Conservation (phyloP, 2,888 invertebrate species). For the Fragum fragum region DNA sequence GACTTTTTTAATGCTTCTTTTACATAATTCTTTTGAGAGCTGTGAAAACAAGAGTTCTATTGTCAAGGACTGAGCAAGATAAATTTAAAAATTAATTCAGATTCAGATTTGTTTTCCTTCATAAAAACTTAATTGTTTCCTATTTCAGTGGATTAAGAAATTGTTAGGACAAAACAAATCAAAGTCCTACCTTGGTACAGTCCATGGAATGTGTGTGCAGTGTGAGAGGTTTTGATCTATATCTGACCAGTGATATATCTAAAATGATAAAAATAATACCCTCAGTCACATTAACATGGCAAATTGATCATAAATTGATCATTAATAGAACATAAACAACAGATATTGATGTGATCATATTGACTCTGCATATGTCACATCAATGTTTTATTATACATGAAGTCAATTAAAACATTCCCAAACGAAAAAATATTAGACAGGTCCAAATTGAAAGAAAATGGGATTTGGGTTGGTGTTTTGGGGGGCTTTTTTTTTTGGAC, state of each 20-base stretch:
- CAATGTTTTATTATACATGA: not conserved
- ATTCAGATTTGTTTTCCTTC: no score
- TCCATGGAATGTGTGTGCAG: slow-evolving; percentile 77
- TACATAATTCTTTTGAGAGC: no score
- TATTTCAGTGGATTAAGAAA: no score
- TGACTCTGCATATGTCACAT: not conserved
- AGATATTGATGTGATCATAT: slow-evolving; percentile 3
- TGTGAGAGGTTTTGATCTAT: slow-evolving; percentile 76
- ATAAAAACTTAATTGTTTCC: no score
- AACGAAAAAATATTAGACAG: not conserved
- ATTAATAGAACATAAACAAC: not conserved
- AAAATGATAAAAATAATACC: slow-evolving; percentile 20
- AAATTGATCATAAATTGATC: slow-evolving; percentile 3
- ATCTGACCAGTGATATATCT: slow-evolving; percentile 82
- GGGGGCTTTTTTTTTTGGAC: no score
- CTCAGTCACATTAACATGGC: not conserved
- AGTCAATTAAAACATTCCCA: no score
- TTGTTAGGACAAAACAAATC: no score
- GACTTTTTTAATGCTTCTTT: no score
- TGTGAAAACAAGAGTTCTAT: no score
- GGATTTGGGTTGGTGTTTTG: no score
- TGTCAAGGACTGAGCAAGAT: no score
- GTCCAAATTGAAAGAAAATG: not conserved
- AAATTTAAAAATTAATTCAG: no score
- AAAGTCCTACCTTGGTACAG: slow-evolving; percentile 76